Conservation (phyloP, 2,888 invertebrate genomes). For the Hipparchia semele region DNA sequence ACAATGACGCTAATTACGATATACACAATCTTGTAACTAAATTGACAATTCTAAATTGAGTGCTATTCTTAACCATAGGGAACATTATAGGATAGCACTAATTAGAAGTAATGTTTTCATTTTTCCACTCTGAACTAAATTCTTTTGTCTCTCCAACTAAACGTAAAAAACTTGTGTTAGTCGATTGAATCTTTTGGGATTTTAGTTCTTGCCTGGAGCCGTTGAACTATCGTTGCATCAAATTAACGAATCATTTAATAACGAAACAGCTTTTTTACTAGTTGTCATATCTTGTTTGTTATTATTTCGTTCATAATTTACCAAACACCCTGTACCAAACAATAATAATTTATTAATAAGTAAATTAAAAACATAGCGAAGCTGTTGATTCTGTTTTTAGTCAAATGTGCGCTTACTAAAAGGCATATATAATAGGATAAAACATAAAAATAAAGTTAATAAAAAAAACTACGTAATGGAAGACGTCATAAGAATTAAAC, state of each 20-base stretch:
- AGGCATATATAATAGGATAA: slow-evolving; percentile 48
- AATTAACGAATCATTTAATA: neutral
- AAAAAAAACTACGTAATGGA: slow-evolving; percentile 56
- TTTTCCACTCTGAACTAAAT: too few species aligned
- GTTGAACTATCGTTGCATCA: neutral
- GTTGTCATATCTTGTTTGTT: neutral
- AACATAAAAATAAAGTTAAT: slow-evolving; percentile 55
- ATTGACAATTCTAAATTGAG: too few species aligned
- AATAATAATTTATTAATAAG: slow-evolving; percentile 9
- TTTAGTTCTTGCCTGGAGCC: neutral
- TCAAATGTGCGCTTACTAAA: slow-evolving; percentile 68
- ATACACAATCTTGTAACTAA: too few species aligned
- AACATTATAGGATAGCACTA: too few species aligned
- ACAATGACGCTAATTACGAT: too few species aligned
- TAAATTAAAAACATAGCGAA: slow-evolving; percentile 59
- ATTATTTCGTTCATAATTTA: neutral
- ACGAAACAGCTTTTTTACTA: neutral
- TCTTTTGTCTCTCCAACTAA: too few species aligned
- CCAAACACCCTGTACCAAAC: slow-evolving; percentile 8
- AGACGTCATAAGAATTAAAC: slow-evolving; percentile 63
- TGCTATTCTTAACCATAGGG: too few species aligned
- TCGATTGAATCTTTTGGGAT: neutral
- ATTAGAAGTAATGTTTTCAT: too few species aligned
- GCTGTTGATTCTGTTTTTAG: slow-evolving; percentile 62
- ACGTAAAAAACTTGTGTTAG: too few species aligned